Evolutionary conservation across 2,888 invertebrate genomes (phyloP).

Genomic region (Coelopa pilipes): DNA sequence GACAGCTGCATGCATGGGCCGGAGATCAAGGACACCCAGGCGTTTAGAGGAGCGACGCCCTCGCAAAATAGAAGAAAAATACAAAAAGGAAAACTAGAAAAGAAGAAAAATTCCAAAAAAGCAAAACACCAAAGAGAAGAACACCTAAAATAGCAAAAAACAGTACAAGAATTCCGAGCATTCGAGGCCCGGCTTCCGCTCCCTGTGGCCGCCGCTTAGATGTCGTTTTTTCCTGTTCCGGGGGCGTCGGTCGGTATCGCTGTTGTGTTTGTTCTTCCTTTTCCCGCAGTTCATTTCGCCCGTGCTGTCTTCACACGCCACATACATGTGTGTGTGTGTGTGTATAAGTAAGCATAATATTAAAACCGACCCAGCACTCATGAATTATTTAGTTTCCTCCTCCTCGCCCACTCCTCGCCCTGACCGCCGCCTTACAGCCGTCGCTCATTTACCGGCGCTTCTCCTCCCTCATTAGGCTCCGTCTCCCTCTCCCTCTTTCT

Average conservation of each 20-base stretch:
- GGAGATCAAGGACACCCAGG: constrained; percentile 1
- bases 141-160: no score
- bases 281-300: neutral
- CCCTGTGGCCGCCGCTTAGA: no score
- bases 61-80: no score
- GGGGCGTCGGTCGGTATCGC: neutral
- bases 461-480: no score
- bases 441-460: neutral
- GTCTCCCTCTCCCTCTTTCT: no score
- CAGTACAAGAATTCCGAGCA: no score
- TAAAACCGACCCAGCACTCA: neutral
- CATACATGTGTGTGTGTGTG: neutral
- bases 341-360: neutral
- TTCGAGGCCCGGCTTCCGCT: no score
- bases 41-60: neutral
- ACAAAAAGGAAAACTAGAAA: no score
- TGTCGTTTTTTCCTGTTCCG: no score
- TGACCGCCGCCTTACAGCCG: neutral
- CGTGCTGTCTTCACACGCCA: neutral
- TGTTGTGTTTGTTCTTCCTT: neutral
- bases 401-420: neutral
- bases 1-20: neutral
- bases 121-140: no score
- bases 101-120: no score
- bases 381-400: neutral